phyloP scores from a whole-genome alignment of 2,113 vertebrate species.

The Polypterus bichir region DNA sequence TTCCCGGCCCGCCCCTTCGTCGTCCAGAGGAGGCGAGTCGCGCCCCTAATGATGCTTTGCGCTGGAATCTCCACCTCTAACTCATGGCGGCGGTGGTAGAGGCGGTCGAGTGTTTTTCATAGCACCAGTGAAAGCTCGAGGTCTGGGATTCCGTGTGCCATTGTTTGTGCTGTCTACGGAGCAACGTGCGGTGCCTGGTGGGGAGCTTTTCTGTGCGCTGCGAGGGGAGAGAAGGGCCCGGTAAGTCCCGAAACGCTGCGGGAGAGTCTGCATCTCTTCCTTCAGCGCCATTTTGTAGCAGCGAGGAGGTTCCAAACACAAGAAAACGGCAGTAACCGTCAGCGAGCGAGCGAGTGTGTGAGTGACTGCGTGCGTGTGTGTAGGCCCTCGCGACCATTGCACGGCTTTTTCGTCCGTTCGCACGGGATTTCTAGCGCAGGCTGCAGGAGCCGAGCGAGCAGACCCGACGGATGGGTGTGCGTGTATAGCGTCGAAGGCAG shows the following conservation, averaged over 20 bases:
- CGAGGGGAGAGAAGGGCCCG: slow-evolving; percentile 20
- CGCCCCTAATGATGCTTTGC: slow-evolving; percentile 16
- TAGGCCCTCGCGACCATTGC: background rate
- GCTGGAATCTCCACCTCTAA: slow-evolving; percentile 19
- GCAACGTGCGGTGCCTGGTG: too few species aligned
- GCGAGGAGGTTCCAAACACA: slow-evolving; percentile 39
- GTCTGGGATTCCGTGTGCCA: too few species aligned
- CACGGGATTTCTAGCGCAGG: background rate
- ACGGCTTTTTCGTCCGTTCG: too few species aligned
- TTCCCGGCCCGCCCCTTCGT: too few species aligned
- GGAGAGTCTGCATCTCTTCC: slow-evolving; percentile 44
- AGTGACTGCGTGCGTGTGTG: background rate
- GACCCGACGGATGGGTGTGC: slow-evolving; percentile 8
- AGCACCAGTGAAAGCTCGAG: too few species aligned
- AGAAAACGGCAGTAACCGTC: slow-evolving; percentile 22
- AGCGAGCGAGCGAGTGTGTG: background rate
- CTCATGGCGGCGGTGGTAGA: slow-evolving; percentile 22
- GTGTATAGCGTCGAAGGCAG: slow-evolving; percentile 2
- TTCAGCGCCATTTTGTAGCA: slow-evolving; percentile 69
- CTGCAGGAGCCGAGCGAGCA: slow-evolving; percentile 3
- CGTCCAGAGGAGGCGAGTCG: too few species aligned
- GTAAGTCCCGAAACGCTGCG: slow-evolving; percentile 32
- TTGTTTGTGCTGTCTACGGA: too few species aligned
- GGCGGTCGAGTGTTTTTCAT: background rate
- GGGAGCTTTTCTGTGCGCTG: too few species aligned